A percentile compares a stretch with the other conserved stretches of the same genome.
Conservation (phyloP, 1,140 invertebrate species). For the Coptotermes formosanus region DNA sequence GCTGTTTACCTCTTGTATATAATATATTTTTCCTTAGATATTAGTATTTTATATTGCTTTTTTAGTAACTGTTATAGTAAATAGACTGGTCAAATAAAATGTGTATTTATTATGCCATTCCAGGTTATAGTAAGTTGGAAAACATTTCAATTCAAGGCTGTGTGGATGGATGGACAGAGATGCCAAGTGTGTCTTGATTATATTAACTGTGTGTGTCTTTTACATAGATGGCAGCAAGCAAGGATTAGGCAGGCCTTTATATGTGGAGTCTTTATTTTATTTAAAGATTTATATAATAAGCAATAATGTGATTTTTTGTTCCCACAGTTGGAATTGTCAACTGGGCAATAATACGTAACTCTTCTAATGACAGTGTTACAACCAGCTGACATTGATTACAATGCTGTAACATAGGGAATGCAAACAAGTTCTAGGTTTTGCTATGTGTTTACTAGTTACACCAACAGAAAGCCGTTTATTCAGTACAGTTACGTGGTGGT, state of each 20-base stretch:
- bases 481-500: neutral
- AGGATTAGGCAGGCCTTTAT: neutral
- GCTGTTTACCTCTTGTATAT: neutral
- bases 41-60: conserved; percentile 31
- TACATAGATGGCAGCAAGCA: neutral
- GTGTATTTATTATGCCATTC: conserved; percentile 7
- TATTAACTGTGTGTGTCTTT: neutral
- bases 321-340: neutral
- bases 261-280: neutral
- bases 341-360: conserved; percentile 2
- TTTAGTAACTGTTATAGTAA: neutral
- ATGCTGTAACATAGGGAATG: neutral
- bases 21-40: conserved; percentile 14
- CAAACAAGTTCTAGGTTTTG: neutral
- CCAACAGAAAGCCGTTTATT: neutral
- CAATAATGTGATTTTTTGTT: conserved; percentile 6
- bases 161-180: neutral
- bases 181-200: neutral
- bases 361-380: neutral
- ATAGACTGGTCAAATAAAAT: neutral
- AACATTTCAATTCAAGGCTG: neutral
- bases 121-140: neutral
- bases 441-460: neutral
- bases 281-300: conserved; percentile 11
- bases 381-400: neutral